These are phyloP conservation scores for Diorhabda sublineata DNA, from an alignment of 1,140 invertebrate genomes.

Conservation along the genomic window DNA sequence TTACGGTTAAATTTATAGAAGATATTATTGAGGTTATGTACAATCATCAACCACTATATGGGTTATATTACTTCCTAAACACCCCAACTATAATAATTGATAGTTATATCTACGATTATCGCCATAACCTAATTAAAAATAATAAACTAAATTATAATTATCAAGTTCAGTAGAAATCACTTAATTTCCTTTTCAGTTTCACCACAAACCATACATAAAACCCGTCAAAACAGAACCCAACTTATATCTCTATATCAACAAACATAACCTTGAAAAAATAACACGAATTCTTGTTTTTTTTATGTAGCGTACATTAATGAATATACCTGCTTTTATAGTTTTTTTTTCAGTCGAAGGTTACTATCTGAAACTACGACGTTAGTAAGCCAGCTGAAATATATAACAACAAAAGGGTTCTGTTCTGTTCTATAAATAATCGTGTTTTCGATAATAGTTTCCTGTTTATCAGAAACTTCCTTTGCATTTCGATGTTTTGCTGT, in stretches of 20 bases:
- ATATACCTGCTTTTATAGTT: neutral
- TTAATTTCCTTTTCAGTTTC: too few species aligned
- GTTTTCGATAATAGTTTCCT: constrained; percentile 7
- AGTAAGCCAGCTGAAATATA: constrained; percentile 1
- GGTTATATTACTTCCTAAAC: too few species aligned
- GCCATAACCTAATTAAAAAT: too few species aligned
- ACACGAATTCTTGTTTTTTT: neutral
- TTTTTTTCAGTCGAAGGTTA: neutral
- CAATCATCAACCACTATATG: too few species aligned
- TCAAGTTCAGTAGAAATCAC: too few species aligned
- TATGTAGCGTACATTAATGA: neutral
- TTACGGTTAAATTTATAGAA: too few species aligned
- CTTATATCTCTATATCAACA: neutral
- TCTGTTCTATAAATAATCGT: neutral
- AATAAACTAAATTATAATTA: too few species aligned
- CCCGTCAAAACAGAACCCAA: too few species aligned
- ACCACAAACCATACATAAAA: too few species aligned
- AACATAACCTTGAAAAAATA: constrained; percentile 9
- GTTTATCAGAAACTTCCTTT: constrained; percentile 5
- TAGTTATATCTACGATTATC: too few species aligned
- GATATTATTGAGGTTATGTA: too few species aligned
- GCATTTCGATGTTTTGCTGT: neutral
- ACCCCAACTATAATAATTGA: too few species aligned
- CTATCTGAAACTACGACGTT: neutral
- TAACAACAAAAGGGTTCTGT: constrained; percentile 4